Conservation (phyloP, 2,888 invertebrate genomes). For the Microctonus aethiopoides region DNA sequence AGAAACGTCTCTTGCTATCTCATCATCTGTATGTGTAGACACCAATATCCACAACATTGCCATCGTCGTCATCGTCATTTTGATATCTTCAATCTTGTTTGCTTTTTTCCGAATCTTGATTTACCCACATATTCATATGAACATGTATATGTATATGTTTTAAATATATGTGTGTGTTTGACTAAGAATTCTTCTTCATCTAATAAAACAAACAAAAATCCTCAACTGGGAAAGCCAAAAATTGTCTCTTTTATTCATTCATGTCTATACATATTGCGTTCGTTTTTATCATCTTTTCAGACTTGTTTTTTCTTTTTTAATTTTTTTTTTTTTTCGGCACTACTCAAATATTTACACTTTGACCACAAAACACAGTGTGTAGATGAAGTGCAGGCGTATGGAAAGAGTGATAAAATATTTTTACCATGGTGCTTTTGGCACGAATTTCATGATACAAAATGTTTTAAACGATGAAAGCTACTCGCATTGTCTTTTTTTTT, state of each 20-base stretch:
- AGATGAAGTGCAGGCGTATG: background rate
- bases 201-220: background rate
- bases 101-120: slow-evolving; percentile 43
- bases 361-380: background rate
- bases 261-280: background rate
- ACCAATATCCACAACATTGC: background rate
- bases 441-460: background rate
- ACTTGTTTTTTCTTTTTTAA: background rate
- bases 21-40: background rate
- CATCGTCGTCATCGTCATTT: slow-evolving; percentile 17
- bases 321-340: slow-evolving; percentile 18
- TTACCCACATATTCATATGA: slow-evolving; percentile 21
- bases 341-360: background rate
- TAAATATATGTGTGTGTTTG: too few relatives aligned
- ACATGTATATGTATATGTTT: too few relatives aligned
- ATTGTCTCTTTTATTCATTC: background rate
- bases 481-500: background rate
- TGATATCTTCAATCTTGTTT: slow-evolving; percentile 39
- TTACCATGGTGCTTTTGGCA: background rate
- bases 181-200: background rate
- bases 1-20: slow-evolving; percentile 19
- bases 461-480: background rate
- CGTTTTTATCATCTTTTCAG: background rate
- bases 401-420: slow-evolving; percentile 3
- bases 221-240: background rate